phyloP scores from a whole-genome alignment of 2,888 invertebrate genomes.

The Aromia moschata region DNA sequence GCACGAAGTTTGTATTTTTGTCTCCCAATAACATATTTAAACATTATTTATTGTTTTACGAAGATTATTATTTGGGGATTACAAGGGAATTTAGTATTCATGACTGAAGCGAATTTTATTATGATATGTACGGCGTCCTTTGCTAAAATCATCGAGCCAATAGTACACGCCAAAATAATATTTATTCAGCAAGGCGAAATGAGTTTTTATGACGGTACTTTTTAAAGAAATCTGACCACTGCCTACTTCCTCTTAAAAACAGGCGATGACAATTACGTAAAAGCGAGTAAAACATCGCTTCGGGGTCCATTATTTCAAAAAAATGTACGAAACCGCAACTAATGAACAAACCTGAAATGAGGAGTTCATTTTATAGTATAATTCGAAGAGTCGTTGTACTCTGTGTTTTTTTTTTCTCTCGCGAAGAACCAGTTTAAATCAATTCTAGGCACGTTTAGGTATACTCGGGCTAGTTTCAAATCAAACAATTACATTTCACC shows the following conservation, averaged over 20 bases:
- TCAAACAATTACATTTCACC: not conserved
- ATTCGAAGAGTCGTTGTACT: constrained; percentile 1
- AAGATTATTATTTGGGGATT: too few relatives aligned
- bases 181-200: too few relatives aligned
- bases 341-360: not conserved
- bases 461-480: not conserved
- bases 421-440: constrained; percentile 1
- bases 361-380: constrained; percentile 2
- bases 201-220: too few relatives aligned
- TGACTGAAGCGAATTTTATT: too few relatives aligned
- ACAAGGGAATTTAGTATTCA: too few relatives aligned
- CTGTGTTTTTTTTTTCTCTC: not conserved
- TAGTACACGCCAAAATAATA: too few relatives aligned
- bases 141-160: too few relatives aligned
- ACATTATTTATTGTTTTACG: too few relatives aligned
- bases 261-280: not conserved
- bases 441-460: constrained; percentile 1
- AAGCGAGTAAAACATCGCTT: not conserved
- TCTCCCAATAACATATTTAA: too few relatives aligned
- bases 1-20: too few relatives aligned
- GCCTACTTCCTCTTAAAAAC: not conserved
- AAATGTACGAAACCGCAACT: constrained; percentile 1
- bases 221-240: not conserved
- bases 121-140: too few relatives aligned
- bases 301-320: not conserved